Evolutionary conservation across 2,797 vertebrate species (phyloP).

Genomic region (Microtus agrestis): DNA sequence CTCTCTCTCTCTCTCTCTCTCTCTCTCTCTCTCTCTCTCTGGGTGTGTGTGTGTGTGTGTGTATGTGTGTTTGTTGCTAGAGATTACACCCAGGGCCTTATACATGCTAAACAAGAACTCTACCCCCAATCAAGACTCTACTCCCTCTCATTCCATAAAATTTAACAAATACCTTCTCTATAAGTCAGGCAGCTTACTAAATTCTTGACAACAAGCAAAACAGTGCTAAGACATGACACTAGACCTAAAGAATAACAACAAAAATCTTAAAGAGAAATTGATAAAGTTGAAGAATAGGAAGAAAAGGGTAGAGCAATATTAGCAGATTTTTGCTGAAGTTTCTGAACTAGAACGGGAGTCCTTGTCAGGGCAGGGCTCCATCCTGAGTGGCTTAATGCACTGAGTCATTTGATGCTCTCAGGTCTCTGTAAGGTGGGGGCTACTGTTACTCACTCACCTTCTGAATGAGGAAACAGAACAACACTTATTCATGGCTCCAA

Average conservation of each 20-base stretch:
- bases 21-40: no score
- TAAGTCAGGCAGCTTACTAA: background rate
- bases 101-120: background rate
- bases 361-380: background rate
- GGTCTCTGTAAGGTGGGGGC: background rate
- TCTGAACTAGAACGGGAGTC: background rate
- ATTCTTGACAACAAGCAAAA: background rate
- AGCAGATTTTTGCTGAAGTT: background rate
- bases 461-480: background rate
- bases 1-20: no score
- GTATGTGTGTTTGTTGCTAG: background rate
- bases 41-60: background rate
- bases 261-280: background rate
- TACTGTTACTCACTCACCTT: background rate
- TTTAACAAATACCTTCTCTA: background rate
- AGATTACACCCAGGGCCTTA: background rate
- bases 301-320: background rate
- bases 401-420: background rate
- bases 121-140: background rate
- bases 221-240: background rate
- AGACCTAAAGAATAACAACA: slow-evolving; percentile 10
- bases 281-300: background rate
- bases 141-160: background rate
- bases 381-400: background rate
- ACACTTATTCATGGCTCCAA: background rate